Conservation (phyloP, 2,113 vertebrate genomes). For the Lampris incognitus region DNA sequence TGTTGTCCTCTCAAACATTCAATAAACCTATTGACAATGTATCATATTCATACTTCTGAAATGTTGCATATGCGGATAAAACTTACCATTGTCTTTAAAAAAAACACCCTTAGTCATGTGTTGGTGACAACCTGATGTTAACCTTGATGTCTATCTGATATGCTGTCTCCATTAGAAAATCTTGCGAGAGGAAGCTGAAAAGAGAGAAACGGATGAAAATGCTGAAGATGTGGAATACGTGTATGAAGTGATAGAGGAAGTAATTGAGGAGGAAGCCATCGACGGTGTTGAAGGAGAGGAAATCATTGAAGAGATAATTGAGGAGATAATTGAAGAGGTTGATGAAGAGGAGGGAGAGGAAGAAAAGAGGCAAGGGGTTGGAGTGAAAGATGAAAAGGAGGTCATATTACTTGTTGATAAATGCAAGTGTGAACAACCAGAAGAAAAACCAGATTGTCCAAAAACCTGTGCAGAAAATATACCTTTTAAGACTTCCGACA, state of each 20-base stretch:
- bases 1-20: too few relatives aligned
- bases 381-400: slow-evolving; percentile 24
- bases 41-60: too few relatives aligned
- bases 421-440: slow-evolving; percentile 17
- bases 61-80: too few relatives aligned
- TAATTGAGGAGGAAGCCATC: slow-evolving; percentile 57
- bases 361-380: slow-evolving; percentile 16
- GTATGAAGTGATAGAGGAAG: slow-evolving; percentile 70
- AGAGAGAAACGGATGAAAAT: slow-evolving; percentile 67
- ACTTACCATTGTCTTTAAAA: neutral
- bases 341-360: slow-evolving; percentile 44
- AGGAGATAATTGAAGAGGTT: slow-evolving; percentile 63
- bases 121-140: neutral
- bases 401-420: slow-evolving; percentile 9
- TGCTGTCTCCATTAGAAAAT: slow-evolving; percentile 63
- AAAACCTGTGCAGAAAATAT: slow-evolving; percentile 9
- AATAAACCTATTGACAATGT: too few relatives aligned
- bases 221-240: slow-evolving; percentile 50
- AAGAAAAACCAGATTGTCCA: neutral
- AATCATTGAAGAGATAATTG: slow-evolving; percentile 69
- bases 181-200: slow-evolving; percentile 62
- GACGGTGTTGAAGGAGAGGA: slow-evolving; percentile 61
- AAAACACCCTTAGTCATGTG: neutral
- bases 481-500: neutral
- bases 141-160: slow-evolving; percentile 10